Percentiles rank a stretch among this genome's conserved stretches.
These are phyloP conservation scores for Danio choprae DNA, from an alignment of 2,797 vertebrate species.

Conservation along the genomic window DNA sequence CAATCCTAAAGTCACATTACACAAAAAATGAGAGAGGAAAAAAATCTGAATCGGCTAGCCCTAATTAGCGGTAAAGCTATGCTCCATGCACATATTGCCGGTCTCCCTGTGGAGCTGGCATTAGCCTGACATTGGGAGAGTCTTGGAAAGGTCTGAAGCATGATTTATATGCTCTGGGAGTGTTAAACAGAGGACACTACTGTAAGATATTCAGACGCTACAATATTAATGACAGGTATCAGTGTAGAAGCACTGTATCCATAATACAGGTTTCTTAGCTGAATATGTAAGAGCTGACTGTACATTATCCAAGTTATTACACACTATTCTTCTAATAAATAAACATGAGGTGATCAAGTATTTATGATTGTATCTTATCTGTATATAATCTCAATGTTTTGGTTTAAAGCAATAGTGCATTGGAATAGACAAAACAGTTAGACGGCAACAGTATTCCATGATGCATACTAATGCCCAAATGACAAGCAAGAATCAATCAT, in stretches of 20 bases:
- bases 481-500: no score
- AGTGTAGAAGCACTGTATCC: conserved; percentile 19
- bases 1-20: conserved; percentile 18
- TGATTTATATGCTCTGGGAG: conserved; percentile 51
- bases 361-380: not conserved
- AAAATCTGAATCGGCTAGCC: conserved; percentile 16
- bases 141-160: conserved; percentile 29
- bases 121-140: conserved; percentile 55
- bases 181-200: conserved; percentile 22
- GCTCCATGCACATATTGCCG: conserved; percentile 49
- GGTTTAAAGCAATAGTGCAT: conserved; percentile 1
- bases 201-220: conserved; percentile 52
- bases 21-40: not conserved
- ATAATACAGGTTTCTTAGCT: conserved; percentile 24
- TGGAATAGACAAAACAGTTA: not conserved
- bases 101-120: conserved; percentile 48
- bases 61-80: conserved; percentile 46
- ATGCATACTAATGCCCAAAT: no score
- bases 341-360: not conserved
- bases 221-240: conserved; percentile 60
- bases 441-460: conserved; percentile 16
- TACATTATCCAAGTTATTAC: not conserved
- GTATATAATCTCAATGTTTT: not conserved
- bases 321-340: not conserved
- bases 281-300: not conserved